Evolutionary conservation across 2,888 invertebrate genomes (phyloP).

Genomic region (Mythimna vitellina): DNA sequence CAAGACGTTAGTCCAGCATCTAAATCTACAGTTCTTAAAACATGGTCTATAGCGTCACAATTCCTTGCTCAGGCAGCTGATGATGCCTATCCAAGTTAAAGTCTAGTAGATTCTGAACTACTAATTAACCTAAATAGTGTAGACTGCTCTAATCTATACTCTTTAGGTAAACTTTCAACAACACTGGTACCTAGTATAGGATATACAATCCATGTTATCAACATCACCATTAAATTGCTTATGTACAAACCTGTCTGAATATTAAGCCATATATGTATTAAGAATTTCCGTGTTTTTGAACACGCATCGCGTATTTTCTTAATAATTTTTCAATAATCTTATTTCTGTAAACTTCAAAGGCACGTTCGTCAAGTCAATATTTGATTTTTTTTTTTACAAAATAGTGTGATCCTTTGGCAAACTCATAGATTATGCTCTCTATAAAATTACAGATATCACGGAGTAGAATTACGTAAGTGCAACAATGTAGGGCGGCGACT

Average conservation of each 20-base stretch:
- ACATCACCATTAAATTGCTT: no score
- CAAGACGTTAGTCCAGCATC: neutral
- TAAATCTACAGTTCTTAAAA: neutral
- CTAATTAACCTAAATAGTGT: no score
- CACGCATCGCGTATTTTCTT: neutral
- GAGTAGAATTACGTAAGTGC: constrained; percentile 23
- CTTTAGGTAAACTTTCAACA: neutral
- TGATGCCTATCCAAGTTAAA: neutral
- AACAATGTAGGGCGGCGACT: constrained; percentile 13
- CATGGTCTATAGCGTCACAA: neutral
- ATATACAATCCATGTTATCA: no score
- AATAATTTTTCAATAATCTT: neutral
- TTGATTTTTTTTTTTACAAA: neutral
- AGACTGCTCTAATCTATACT: no score
- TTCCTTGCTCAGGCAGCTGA: neutral
- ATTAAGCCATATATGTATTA: neutral
- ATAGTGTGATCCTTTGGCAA: neutral
- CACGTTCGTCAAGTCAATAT: neutral
- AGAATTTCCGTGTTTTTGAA: neutral
- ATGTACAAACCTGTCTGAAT: neutral
- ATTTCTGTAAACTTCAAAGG: neutral
- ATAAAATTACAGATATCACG: constrained; percentile 9
- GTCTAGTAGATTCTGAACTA: no score
- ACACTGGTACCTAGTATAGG: neutral
- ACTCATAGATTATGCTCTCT: neutral